Evolutionary conservation across 1,140 invertebrate genomes (phyloP).

Genomic region (Megalonaias nervosa): DNA sequence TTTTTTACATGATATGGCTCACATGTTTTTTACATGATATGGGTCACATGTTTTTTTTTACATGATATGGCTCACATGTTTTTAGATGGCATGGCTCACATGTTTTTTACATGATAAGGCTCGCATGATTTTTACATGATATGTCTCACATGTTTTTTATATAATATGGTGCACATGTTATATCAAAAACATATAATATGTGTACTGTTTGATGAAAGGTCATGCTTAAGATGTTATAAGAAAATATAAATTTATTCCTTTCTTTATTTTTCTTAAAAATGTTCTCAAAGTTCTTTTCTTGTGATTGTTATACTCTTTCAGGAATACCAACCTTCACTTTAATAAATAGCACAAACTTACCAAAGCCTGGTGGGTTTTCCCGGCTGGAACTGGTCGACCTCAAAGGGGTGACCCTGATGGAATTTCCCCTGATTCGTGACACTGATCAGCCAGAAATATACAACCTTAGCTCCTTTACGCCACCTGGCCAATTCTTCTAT

Average conservation of each 20-base stretch:
- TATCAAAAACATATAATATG: no score
- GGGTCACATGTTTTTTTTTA: no score
- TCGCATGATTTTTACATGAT: no score
- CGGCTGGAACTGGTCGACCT: constrained; percentile 73
- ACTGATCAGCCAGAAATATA: constrained; percentile 68
- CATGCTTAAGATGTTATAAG: no score
- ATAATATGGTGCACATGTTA: no score
- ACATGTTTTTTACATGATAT: no score
- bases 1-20: no score
- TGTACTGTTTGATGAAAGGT: no score
- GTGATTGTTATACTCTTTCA: constrained; percentile 43
- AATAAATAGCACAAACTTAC: constrained; percentile 72
- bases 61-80: no score
- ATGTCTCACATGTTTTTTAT: no score
- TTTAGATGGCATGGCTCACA: no score
- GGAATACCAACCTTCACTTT: constrained; percentile 73
- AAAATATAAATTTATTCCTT: neutral
- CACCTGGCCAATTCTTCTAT: constrained; percentile 73
- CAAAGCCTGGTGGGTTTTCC: constrained; percentile 64
- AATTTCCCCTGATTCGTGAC: constrained; percentile 67
- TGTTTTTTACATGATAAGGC: no score
- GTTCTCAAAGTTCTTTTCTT: neutral
- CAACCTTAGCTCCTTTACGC: constrained; percentile 55
- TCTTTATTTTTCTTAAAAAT: neutral
- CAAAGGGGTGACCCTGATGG: constrained; percentile 70